phyloP scores from a whole-genome alignment of 2,888 invertebrate species.

The Cosmia pyralina region DNA sequence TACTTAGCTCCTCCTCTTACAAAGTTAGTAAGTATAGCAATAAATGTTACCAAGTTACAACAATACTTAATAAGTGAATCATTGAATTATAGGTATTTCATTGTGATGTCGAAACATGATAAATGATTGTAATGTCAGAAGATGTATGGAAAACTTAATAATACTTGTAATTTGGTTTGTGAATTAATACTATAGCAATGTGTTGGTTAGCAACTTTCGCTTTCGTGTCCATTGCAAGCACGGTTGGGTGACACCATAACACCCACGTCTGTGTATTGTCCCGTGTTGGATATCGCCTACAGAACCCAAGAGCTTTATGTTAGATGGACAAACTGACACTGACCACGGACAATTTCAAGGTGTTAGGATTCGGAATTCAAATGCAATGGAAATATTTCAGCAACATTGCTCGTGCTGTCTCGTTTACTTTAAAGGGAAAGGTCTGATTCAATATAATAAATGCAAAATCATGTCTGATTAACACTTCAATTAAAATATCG shows the following conservation, averaged over 20 bases:
- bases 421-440: slow-evolving; percentile 28
- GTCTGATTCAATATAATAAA: slow-evolving; percentile 7
- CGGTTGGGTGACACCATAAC: slow-evolving; percentile 67
- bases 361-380: slow-evolving; percentile 35
- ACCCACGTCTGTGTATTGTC: slow-evolving; percentile 69
- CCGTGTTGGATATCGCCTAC: slow-evolving; percentile 61
- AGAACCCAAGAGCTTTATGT: slow-evolving; percentile 72
- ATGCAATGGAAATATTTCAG: slow-evolving; percentile 18
- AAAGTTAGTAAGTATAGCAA: slow-evolving; percentile 6
- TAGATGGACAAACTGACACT: slow-evolving; percentile 67
- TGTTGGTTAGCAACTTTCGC: slow-evolving; percentile 67
- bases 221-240: slow-evolving; percentile 61
- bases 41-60: slow-evolving; percentile 29
- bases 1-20: too few species aligned
- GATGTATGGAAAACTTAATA: slow-evolving; percentile 38
- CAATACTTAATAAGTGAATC: slow-evolving; percentile 32
- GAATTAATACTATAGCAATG: slow-evolving; percentile 53
- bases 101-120: slow-evolving; percentile 42
- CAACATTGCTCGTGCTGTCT: slow-evolving; percentile 5
- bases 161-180: slow-evolving; percentile 37
- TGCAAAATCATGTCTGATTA: slow-evolving; percentile 54
- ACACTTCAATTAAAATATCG: slow-evolving; percentile 53
- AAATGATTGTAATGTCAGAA: slow-evolving; percentile 37
- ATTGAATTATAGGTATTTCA: slow-evolving; percentile 42
- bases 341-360: slow-evolving; percentile 76